Evolutionary conservation across 2,888 invertebrate species (phyloP).

Genomic region (Agriopis marginaria): DNA sequence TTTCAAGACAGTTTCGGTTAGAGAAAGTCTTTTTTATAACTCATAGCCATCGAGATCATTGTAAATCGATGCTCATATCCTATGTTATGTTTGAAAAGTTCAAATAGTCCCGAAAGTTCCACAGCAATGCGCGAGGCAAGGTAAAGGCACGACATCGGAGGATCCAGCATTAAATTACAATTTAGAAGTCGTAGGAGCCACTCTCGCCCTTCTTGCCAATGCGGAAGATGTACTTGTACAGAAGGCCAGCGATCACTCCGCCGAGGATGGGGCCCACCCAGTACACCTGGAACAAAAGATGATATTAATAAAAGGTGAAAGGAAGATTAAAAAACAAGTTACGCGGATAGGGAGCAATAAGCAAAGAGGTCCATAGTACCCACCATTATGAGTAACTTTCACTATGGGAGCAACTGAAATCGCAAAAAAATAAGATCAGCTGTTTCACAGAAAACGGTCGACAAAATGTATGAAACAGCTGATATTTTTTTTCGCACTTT

Average conservation of each 20-base stretch:
- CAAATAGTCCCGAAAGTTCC: constrained; percentile 1
- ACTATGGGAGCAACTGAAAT: no score
- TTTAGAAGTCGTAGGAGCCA: constrained; percentile 92
- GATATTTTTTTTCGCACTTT: no score
- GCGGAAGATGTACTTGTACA: constrained; percentile 90
- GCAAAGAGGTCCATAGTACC: neutral
- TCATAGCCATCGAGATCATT: no score
- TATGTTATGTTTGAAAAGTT: neutral
- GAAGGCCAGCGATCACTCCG: constrained; percentile 90
- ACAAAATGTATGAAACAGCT: no score
- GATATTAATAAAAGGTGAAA: constrained; percentile 35
- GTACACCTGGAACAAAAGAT: constrained; percentile 88
- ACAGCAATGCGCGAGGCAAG: constrained; percentile 48
- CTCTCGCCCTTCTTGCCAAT: constrained; percentile 90
- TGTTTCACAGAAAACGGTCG: no score
- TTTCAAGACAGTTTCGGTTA: neutral
- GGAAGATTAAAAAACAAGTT: no score
- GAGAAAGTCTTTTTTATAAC: neutral
- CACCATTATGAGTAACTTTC: no score
- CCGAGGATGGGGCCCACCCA: constrained; percentile 95
- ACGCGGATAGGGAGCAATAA: neutral
- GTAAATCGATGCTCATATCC: no score
- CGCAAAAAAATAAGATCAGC: no score
- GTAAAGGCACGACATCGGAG: constrained; percentile 38
- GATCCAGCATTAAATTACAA: constrained; percentile 29